Evolutionary conservation across 2,797 vertebrate species (phyloP), one percentile per base, ranked within the genome.

Genomic region (Numenius phaeopus): DNA sequence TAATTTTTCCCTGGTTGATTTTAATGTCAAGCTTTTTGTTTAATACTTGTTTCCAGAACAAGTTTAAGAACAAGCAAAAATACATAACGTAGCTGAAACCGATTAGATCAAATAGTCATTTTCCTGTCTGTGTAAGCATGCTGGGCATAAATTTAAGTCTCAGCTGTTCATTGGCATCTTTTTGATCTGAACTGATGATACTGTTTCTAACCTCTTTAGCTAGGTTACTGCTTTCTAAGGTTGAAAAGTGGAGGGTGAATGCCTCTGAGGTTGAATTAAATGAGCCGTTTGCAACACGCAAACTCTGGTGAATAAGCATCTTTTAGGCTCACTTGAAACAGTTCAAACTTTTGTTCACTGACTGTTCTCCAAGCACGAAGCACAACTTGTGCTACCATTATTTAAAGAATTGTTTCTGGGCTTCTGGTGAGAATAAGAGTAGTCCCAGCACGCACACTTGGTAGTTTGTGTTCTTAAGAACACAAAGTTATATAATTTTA

Each of bases 131-230:
- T 55, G 50, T 39, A 75, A 83, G 55, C 0, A 7, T 50, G 58
- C 46, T 80, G 70, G 61, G 61, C 77, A 58, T 92, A 76, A 79
- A 94, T 89, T 94, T 91, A 71, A 95, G 79, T 84, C 82, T 90
- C 93, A 96, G 98, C 89, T 98, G 97, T 98, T 98, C 90, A 75
- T 97, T 98, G 98, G 96, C 89, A 87, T 87, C 87, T 95, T 95
- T 90, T 90, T 95, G 71, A 96, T 94, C 50, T 91, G 82, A 89
- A 72, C 69, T 55, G 70, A 78, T 94, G 83, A 75, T 91, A 61
- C 90, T 94, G 88, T 77, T 75, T 83, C 94, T 98, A 87, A 58
- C 94, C 77, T 61, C 86, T 64, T 59, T 65, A 96, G 96, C 87
- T 91, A 87, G 88, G 80, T 91, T 88, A 83, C 93, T 18, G 88